phyloP scores from a whole-genome alignment of 35 echinoderm and acorn worm species.

The Acanthaster planci region DNA sequence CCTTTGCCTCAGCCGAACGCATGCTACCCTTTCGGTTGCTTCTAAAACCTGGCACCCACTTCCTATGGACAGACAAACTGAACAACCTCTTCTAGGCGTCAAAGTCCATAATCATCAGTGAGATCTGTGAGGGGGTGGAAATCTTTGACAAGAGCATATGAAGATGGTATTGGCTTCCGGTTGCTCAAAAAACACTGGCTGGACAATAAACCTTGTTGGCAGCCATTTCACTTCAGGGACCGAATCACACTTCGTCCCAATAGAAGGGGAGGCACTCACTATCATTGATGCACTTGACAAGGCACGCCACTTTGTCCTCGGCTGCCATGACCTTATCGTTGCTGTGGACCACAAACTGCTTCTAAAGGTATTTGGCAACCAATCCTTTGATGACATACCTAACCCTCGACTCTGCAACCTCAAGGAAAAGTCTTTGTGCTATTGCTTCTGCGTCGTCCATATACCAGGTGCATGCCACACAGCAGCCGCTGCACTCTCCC shows the following conservation, averaged over 20 bases:
- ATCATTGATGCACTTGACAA: conserved; percentile 46
- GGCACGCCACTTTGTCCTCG: conserved; percentile 60
- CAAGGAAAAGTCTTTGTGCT: conserved; percentile 64
- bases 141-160: conserved; percentile 46
- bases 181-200: conserved; percentile 52
- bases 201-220: conserved; percentile 26
- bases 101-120: conserved; percentile 28
- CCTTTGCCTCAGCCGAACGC: too few relatives aligned
- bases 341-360: conserved; percentile 73
- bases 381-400: conserved; percentile 55
- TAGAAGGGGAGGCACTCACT: conserved; percentile 50
- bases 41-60: too few relatives aligned
- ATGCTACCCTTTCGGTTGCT: too few relatives aligned
- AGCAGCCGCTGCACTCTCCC: conserved; percentile 49
- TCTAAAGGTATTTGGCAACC: conserved; percentile 40
- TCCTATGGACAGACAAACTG: too few relatives aligned
- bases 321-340: conserved; percentile 55
- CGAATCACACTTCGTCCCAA: conserved; percentile 24
- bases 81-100: too few relatives aligned
- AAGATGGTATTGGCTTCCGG: conserved; percentile 50
- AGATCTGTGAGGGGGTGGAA: conserved; percentile 26
- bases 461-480: conserved; percentile 34
- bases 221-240: conserved; percentile 28
- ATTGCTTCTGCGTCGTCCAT: conserved; percentile 53
- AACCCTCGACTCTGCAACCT: conserved; percentile 61